Evolutionary conservation across 2,888 invertebrate species (phyloP), one percentile per base, ranked within the genome.

Genomic region (Palloptera scutellata): DNA sequence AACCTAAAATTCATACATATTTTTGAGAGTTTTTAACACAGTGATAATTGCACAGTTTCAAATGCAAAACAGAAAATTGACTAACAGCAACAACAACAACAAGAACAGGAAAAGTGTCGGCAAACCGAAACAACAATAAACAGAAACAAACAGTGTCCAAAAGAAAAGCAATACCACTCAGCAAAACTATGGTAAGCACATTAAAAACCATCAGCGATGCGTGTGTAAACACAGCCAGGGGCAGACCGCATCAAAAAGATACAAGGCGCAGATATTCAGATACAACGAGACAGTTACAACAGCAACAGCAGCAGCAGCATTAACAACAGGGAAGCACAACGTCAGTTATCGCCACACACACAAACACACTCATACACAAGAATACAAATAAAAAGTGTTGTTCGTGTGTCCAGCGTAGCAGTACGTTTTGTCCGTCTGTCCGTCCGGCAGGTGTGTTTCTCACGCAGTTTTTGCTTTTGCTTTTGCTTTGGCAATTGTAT

Each of bases 401-500:
- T 11, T 15, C n/a, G 48, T 48, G 48, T 48, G 48, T 48, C 48
- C 48, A 5, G 3, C 1, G 48, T 48, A 30, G 2, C 61, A 58
- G 64, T 62, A 53, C 15, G 13, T 15, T 55, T 51, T 20, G 48
- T 42, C 43, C 54, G 70, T 61, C 57, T 42, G 30, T 48, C 64
- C 66, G 68, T 66, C 65, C 68, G 70, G 72, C 72, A 72, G 72
- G 72, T 72, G 72, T 72, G 72, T 72, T 72, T 72, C 72, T 72
- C 72, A 72, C 72, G 72, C 72, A 69, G 67, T 67, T 69, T 68
- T 69, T 70, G 53, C 53, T 68, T 68, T 69, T 70, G 53, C 53
- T 68, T 15, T 13, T 43, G 13, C 58, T 15, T 40, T 51, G 67
- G 52, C 20, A 20, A 6, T n/a, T 64, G 53, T 52, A 19, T 42